Percentiles rank a stretch among this genome's conserved stretches.
phyloP scores from a whole-genome alignment of 2,888 invertebrate genomes.

The Eurytoma californica region DNA sequence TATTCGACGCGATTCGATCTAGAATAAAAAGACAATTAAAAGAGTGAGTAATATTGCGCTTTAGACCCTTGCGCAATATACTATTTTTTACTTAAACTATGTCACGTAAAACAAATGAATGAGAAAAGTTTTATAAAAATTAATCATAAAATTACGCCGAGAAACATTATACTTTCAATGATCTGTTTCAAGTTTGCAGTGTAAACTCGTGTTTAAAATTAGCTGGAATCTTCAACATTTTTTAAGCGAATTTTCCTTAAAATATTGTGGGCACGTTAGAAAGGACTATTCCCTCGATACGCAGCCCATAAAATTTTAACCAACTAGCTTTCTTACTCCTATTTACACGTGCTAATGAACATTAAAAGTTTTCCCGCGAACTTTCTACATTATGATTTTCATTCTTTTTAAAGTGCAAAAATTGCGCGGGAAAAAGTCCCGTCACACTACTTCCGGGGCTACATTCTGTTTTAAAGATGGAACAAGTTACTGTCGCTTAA shows the following conservation, averaged over 20 bases:
- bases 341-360: slow-evolving; percentile 49
- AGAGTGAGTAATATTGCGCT: too few species aligned
- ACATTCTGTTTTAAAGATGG: slow-evolving; percentile 2
- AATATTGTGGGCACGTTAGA: slow-evolving; percentile 27
- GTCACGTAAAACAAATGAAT: too few species aligned
- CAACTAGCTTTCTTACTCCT: slow-evolving; percentile 36
- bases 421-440: background rate
- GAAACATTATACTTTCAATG: background rate
- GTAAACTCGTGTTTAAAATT: background rate
- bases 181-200: slow-evolving; percentile 4
- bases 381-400: slow-evolving; percentile 42
- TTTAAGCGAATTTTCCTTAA: slow-evolving; percentile 29
- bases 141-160: background rate
- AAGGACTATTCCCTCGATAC: slow-evolving; percentile 38
- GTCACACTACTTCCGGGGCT: background rate
- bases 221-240: slow-evolving; percentile 4
- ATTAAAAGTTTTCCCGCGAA: slow-evolving; percentile 32
- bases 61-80: too few species aligned
- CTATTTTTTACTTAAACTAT: too few species aligned
- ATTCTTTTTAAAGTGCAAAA: slow-evolving; percentile 21
- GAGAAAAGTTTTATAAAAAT: too few species aligned
- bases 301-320: slow-evolving; percentile 42
- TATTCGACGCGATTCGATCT: too few species aligned
- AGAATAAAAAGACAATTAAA: too few species aligned
- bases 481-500: slow-evolving; percentile 15